Base-by-base conservation (phyloP, 2,888 invertebrate genomes). In the Danaus chrysippus region DNA sequence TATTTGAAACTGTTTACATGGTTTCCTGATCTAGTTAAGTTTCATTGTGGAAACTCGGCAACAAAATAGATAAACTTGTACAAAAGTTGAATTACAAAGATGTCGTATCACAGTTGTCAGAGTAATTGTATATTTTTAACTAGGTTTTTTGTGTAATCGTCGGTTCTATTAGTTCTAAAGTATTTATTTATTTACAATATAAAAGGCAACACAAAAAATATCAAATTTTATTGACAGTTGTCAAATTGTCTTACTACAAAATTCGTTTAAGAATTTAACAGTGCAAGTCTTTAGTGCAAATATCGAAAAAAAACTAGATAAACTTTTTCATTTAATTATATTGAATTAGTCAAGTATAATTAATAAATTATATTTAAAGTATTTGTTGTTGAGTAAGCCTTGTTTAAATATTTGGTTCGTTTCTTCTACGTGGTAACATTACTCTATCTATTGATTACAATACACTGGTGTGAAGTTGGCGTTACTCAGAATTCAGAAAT, bases 401-500 rank as follows among this genome's bases (percentile, higher is more conserved):
- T 3, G 23, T 34, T 34, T 34, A 46, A 46, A 13, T 46, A 46
- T 15, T n/a, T 46, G 17, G 17, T 10, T 49, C 10, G 10, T 3
- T 17, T 3, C 17, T 49, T 49, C 17, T 6, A 17, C 10, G 69
- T 74, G 59, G 79, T 74, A 76, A 79, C 71, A 65, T 74, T 68
- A 61, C 34, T 54, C 56, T 68, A 59, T 61, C 62, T 63, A 71
- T 64, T 65, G 73, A 73, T 74, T 73, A 72, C 73, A 75, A 73
- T 66, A 65, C 55, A 67, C 55, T 68, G 76, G 59, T 75, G 76
- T 87, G 88, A 88, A 87, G 87, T 87, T 87, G 80, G 82, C 77
- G 77, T 77, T 86, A 82, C 82, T 82, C 69, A 79, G 85, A 86
- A 85, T 77, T 82, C 69, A 79, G 85, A 86, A 85, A 78, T 76